Conservation (phyloP, 2,797 vertebrate genomes). For the Nasua narica region DNA sequence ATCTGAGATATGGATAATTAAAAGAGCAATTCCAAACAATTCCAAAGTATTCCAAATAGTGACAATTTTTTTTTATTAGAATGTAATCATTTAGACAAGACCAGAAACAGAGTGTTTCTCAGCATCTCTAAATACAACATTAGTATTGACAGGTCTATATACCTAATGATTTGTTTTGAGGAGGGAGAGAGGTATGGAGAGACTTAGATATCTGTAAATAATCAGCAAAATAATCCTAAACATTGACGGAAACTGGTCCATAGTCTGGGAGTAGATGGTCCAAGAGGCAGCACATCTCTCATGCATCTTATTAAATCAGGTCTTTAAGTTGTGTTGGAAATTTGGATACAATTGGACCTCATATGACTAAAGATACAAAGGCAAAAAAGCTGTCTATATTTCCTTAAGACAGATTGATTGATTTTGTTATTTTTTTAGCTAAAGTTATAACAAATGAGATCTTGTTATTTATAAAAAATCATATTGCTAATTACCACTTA, state of each 20-base stretch:
- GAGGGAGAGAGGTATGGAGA: not conserved
- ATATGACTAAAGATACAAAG: not conserved
- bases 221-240: not conserved
- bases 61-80: not conserved
- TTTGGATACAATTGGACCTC: not conserved
- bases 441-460: not conserved
- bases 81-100: not conserved
- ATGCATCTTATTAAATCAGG: not conserved
- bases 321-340: not conserved
- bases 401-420: not conserved
- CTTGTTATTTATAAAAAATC: not conserved
- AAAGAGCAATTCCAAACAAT: not conserved
- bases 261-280: not conserved
- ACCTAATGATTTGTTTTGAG: not conserved
- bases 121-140: not conserved
- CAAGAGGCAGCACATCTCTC: not conserved
- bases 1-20: not conserved
- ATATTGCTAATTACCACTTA: conserved; percentile 68
- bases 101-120: not conserved
- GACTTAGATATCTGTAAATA: not conserved
- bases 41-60: not conserved
- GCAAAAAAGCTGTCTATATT: not conserved
- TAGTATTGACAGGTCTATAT: not conserved
- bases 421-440: not conserved
- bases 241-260: not conserved